Evolutionary conservation across 1,140 invertebrate species (phyloP).

Genomic region (Elymnias hypermnestra): DNA sequence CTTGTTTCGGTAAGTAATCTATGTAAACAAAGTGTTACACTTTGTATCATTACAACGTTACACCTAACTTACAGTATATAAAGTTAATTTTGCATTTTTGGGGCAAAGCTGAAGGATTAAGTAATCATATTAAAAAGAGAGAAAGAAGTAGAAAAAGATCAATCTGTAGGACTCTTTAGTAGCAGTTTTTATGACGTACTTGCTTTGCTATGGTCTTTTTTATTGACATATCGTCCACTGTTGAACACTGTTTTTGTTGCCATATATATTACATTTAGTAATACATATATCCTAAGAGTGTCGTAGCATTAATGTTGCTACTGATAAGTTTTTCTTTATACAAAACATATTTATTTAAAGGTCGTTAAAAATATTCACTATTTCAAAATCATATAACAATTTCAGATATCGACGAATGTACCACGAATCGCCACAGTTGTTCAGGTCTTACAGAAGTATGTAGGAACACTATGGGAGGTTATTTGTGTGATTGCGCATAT

Average conservation of each 20-base stretch:
- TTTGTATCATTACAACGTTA: no score
- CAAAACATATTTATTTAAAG: constrained; percentile 10
- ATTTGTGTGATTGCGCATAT: constrained; percentile 61
- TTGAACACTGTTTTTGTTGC: no score
- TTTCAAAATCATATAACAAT: no score
- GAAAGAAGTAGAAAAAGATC: no score
- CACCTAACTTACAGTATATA: no score
- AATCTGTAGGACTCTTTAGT: no score
- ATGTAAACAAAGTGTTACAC: no score
- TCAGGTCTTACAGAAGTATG: constrained; percentile 85
- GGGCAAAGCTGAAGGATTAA: no score
- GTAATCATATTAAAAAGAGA: no score
- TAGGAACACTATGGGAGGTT: constrained; percentile 82
- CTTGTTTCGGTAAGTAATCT: constrained; percentile 55
- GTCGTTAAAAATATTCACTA: no score
- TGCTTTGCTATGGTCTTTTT: neutral
- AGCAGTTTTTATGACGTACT: neutral
- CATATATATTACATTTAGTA: neutral
- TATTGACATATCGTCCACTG: no score
- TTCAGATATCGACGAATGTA: constrained; percentile 95
- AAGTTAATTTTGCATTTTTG: no score
- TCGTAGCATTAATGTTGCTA: neutral
- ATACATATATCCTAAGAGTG: neutral
- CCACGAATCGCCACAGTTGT: constrained; percentile 88
- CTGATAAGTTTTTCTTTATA: neutral